Evolutionary conservation across 2,797 vertebrate species (phyloP).

Genomic region (Myotis pilosus): DNA sequence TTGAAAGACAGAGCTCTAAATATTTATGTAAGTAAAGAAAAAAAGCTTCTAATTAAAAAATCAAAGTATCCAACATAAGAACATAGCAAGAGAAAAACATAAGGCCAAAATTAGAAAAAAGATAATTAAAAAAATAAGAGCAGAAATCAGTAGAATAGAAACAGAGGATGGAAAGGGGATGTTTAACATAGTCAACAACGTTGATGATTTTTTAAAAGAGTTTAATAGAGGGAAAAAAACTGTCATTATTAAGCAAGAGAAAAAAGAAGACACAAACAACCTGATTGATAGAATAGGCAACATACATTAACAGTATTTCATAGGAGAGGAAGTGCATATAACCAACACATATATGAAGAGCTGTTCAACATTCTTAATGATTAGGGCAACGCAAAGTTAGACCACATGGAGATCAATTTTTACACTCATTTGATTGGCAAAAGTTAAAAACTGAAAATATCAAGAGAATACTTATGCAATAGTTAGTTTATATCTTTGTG

Average conservation of each 20-base stretch:
- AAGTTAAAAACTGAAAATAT: not conserved
- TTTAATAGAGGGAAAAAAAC: not conserved
- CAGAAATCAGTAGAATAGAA: not conserved
- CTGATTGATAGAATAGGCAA: not conserved
- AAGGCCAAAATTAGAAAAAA: not conserved
- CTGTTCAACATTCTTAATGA: not conserved
- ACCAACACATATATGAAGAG: not conserved
- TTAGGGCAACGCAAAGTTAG: not conserved
- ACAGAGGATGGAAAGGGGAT: not conserved
- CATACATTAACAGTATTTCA: not conserved
- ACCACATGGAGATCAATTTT: not conserved
- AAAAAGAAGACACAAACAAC: not conserved
- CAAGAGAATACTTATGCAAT: not conserved
- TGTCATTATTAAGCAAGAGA: not conserved
- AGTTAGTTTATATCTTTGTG: not conserved
- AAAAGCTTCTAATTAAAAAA: not conserved
- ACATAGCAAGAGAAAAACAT: not conserved
- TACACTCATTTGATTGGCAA: not conserved
- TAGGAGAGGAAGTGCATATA: not conserved
- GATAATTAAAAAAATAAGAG: not conserved
- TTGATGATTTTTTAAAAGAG: not conserved
- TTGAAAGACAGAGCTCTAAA: not conserved
- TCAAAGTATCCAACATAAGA: not conserved
- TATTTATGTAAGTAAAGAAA: not conserved
- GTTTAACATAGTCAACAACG: not conserved